Evolutionary conservation across 1,140 invertebrate species (phyloP), one percentile per base, ranked within the genome.

Genomic region (Plectrocnemia conspersa): DNA sequence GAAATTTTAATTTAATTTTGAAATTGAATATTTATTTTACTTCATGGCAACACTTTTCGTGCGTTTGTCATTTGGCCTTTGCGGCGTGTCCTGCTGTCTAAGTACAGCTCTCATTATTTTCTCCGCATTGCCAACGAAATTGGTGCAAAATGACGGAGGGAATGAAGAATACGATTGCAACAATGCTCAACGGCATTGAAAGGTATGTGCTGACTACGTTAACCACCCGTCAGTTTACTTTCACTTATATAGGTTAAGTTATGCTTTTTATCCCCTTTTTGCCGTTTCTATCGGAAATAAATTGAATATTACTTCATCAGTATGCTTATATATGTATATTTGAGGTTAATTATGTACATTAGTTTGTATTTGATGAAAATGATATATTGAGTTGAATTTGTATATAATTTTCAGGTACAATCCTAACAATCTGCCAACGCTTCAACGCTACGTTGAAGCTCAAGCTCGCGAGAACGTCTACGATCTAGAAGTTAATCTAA

Each of bases 401-500:
- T 23, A 3, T 16, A 2, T 33, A 25, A 25, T 54, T 56, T 54
- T 41, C 35, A 61, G 59, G 19, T 61, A 61, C 23, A 61, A 61
- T 47, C 59, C 59, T 2, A 56, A 58, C 10, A 61, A 61, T 44
- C 49, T 97, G 13, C 78, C 82, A 3, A 89, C 86, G 11, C 74
- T 98, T 48, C 92, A 97, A 70, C 79, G 86, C 58, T 98, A 98
- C 75, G 90, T 98, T 5, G 87, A 93, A 66, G 83, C 93, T 63
- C 94, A 98, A 71, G 88, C 89, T 0, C 80, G 82, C 58, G 93
- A 97, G 68, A 97, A 97, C 72, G 84, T 86, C 2, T 98, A 98
- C 65, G 94, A 98, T 70, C 75, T 98, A 61, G 95, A 98, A 74
- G 94, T 94, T 1, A 98, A 98, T 71, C 75, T 98, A 38, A 93